Evolutionary conservation across 2,888 invertebrate genomes (phyloP).

Genomic region (Nomada fucata): DNA sequence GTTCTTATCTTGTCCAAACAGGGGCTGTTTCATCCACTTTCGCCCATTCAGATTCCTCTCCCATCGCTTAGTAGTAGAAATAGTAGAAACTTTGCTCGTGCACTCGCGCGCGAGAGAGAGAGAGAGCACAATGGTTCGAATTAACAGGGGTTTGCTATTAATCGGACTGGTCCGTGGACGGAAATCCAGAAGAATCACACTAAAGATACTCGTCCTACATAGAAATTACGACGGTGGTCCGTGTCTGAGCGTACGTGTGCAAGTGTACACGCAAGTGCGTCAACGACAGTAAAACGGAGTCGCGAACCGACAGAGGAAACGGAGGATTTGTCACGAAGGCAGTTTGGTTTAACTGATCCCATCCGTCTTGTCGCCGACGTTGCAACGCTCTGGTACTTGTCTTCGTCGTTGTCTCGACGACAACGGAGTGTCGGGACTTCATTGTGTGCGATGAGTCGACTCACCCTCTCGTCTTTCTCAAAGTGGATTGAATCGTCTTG

Average conservation of each 20-base stretch:
- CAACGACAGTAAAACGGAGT: conserved; percentile 61
- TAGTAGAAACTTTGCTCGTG: too few species aligned
- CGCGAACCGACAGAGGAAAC: conserved; percentile 80
- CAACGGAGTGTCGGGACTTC: conserved; percentile 40
- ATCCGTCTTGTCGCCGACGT: conserved; percentile 81
- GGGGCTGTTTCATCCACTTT: neutral
- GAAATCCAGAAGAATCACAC: conserved; percentile 63
- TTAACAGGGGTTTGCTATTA: conserved; percentile 36
- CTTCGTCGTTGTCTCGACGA: conserved; percentile 62
- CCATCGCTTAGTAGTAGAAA: too few species aligned
- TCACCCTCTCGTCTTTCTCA: conserved; percentile 45
- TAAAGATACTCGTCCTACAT: conserved; percentile 57
- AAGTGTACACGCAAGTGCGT: conserved; percentile 60
- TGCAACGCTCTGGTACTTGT: conserved; percentile 61
- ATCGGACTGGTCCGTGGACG: conserved; percentile 51
- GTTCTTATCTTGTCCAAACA: neutral
- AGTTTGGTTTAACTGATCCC: conserved; percentile 84
- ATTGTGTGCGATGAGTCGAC: conserved; percentile 48
- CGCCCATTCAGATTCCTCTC: neutral
- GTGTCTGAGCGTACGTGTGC: conserved; percentile 34
- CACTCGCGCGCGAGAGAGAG: too few species aligned
- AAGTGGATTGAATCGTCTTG: conserved; percentile 67
- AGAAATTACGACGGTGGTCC: conserved; percentile 45
- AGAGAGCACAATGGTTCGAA: neutral
- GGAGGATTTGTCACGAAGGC: conserved; percentile 83